Conservation (phyloP, 2,113 vertebrate genomes). For the Rana temporaria region DNA sequence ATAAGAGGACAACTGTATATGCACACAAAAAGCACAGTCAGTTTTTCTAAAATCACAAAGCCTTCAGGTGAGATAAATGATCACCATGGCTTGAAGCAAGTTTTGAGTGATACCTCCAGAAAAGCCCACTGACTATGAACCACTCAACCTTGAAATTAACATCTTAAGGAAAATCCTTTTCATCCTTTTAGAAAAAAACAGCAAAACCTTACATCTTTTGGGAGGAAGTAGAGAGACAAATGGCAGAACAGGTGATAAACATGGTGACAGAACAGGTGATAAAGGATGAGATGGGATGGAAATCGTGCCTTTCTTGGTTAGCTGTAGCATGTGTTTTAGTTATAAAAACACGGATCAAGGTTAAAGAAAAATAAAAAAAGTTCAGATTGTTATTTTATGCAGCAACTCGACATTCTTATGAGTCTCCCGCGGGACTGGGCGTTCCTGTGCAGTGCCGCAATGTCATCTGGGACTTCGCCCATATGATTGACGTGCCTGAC, state of each 20-base stretch:
- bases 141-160: slow-evolving; percentile 78
- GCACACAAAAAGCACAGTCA: slow-evolving; percentile 56
- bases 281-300: slow-evolving; percentile 39
- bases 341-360: too few relatives aligned
- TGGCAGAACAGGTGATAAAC: slow-evolving; percentile 52
- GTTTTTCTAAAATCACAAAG: slow-evolving; percentile 59
- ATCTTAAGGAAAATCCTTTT: slow-evolving; percentile 64
- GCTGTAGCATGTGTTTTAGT: slow-evolving; percentile 57
- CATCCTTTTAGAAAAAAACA: slow-evolving; percentile 61
- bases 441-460: too few relatives aligned
- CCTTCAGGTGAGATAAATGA: slow-evolving; percentile 71
- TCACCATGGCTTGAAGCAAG: slow-evolving; percentile 62
- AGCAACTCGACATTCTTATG: too few relatives aligned
- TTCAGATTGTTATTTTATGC: too few relatives aligned
- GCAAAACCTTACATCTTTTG: slow-evolving; percentile 67
- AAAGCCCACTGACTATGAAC: slow-evolving; percentile 68
- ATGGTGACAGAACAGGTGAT: slow-evolving; percentile 50
- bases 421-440: too few relatives aligned
- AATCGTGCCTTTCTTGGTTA: slow-evolving; percentile 32
- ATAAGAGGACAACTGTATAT: background rate
- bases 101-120: slow-evolving; percentile 72
- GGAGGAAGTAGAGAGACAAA: slow-evolving; percentile 58
- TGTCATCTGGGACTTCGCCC: too few relatives aligned
- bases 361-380: too few relatives aligned
- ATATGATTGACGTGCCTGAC: too few relatives aligned